A percentile compares a stretch with the other conserved stretches of the same genome.
These are phyloP conservation scores for Anarsia innoxiella DNA, from an alignment of 2,888 invertebrate species.

Conservation along the genomic window DNA sequence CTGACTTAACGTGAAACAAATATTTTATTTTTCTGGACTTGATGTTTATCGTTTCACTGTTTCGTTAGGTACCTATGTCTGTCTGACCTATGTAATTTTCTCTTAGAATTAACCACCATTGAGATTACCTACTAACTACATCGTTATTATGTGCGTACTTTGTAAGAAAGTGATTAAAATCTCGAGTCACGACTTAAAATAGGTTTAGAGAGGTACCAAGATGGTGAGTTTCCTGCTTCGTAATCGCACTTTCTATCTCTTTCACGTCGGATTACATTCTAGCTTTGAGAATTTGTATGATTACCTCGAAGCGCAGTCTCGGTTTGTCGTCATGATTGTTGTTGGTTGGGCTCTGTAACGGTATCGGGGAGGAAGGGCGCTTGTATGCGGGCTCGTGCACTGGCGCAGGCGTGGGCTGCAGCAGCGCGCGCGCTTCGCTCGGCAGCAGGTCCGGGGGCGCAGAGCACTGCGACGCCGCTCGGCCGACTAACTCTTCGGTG, in stretches of 20 bases:
- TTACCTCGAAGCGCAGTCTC: conserved; percentile 62
- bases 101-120: conserved; percentile 1
- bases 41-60: not conserved
- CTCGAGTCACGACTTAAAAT: conserved; percentile 33
- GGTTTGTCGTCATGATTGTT: conserved; percentile 48
- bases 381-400: conserved; percentile 31
- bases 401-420: conserved; percentile 43
- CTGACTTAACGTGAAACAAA: no score
- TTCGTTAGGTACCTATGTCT: not conserved
- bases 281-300: not conserved
- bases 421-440: conserved; percentile 70
- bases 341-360: no score
- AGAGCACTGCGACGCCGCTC: conserved; percentile 77
- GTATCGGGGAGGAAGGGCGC: conserved; percentile 31
- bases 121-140: no score
- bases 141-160: no score
- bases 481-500: conserved; percentile 81
- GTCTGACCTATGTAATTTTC: not conserved
- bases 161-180: conserved; percentile 30
- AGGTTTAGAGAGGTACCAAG: conserved; percentile 6
- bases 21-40: conserved; percentile 20
- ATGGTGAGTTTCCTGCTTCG: not conserved
- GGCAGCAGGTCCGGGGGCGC: conserved; percentile 78
- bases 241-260: conserved; percentile 16
- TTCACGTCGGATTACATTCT: conserved; percentile 3